A percentile compares a stretch with the other conserved stretches of the same genome.
Evolutionary conservation across 2,113 vertebrate species (phyloP).

Genomic region (Lophura nycthemera): DNA sequence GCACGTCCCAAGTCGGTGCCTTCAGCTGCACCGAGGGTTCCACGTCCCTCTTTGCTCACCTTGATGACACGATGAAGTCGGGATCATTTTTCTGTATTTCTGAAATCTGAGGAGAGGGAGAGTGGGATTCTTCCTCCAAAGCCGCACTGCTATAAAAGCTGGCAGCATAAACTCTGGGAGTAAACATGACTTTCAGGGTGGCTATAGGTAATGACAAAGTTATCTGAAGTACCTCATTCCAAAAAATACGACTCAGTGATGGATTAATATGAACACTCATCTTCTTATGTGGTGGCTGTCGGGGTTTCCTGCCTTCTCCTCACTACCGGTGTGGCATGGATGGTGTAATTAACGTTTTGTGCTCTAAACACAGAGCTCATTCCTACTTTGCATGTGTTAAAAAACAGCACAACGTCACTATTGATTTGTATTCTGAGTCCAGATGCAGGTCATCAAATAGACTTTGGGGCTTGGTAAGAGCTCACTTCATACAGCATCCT

Average conservation of each 20-base stretch:
- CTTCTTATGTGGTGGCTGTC: not conserved
- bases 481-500: not conserved
- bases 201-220: not conserved
- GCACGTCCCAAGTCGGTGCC: fast-evolving
- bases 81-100: not conserved
- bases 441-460: not conserved
- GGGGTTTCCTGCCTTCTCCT: fast-evolving
- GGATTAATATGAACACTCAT: not conserved
- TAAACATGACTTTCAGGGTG: not conserved
- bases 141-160: not conserved
- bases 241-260: not conserved
- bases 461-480: not conserved
- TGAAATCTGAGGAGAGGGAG: not conserved
- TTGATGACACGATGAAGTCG: not conserved
- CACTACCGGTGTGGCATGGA: not conserved
- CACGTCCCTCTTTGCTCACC: not conserved
- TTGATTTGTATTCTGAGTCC: not conserved
- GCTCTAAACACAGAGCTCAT: not conserved
- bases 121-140: not conserved
- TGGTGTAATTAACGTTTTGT: not conserved
- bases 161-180: not conserved
- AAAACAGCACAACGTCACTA: not conserved
- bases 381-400: not conserved
- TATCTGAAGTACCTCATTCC: not conserved
- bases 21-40: not conserved